A percentile compares a stretch with the other conserved stretches of the same genome.
phyloP scores from a whole-genome alignment of 2,113 vertebrate species.

The Coryphaenoides rupestris region DNA sequence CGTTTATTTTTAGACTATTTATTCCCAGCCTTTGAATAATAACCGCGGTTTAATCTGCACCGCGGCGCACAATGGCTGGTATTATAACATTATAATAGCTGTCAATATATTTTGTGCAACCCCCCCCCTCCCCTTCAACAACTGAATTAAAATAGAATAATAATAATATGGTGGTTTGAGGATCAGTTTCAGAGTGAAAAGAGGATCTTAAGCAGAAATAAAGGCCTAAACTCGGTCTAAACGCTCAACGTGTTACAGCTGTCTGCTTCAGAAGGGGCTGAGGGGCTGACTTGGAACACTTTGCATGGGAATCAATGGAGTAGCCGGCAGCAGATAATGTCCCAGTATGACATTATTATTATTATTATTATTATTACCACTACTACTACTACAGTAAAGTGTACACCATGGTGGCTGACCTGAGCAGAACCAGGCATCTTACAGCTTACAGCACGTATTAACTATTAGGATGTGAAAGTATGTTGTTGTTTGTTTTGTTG shows the following conservation, averaged over 20 bases:
- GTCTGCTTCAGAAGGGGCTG: conserved; percentile 85
- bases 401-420: too few species aligned
- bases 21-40: conserved; percentile 40
- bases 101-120: conserved; percentile 12
- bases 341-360: too few species aligned
- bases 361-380: too few species aligned
- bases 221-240: too few species aligned
- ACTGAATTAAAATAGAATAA: not conserved
- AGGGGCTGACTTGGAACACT: conserved; percentile 84
- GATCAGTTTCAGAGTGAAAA: too few species aligned
- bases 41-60: conserved; percentile 35
- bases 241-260: too few species aligned
- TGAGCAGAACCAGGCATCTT: conserved; percentile 95
- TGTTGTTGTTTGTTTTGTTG: conserved; percentile 63
- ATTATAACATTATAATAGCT: not conserved
- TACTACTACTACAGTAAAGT: too few species aligned
- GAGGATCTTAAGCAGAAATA: too few species aligned
- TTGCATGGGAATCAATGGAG: conserved; percentile 90
- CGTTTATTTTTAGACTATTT: conserved; percentile 49
- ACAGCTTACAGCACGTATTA: conserved; percentile 98
- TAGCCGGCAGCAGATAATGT: too few species aligned
- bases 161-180: not conserved
- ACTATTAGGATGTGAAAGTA: conserved; percentile 98
- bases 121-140: not conserved
- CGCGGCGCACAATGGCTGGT: not conserved